These are phyloP conservation scores for Mionectes macconnelli DNA, from an alignment of 2,113 vertebrate species.

Conservation along the genomic window DNA sequence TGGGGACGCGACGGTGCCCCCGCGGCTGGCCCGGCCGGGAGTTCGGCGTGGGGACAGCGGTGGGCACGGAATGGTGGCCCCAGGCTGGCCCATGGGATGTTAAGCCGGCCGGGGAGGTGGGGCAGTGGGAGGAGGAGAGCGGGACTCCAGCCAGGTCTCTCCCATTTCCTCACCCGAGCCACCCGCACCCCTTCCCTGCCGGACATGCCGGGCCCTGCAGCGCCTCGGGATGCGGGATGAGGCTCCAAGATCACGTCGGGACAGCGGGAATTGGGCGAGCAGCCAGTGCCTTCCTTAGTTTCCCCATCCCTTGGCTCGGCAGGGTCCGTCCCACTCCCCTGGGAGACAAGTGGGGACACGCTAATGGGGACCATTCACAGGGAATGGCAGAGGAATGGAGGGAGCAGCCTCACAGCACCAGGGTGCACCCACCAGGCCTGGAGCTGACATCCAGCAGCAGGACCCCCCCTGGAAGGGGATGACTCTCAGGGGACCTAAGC, in stretches of 20 bases:
- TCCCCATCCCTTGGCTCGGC: not conserved
- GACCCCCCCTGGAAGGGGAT: too few relatives aligned
- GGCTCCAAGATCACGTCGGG: not conserved
- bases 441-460: not conserved
- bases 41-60: not conserved
- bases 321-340: not conserved
- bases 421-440: not conserved
- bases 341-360: not conserved
- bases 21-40: not conserved
- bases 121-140: not conserved
- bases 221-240: not conserved
- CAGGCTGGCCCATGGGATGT: rapidly evolving
- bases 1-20: not conserved
- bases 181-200: slow-evolving; percentile 49
- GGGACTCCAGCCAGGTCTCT: not conserved
- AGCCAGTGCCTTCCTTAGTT: not conserved
- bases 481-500: not conserved
- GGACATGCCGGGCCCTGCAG: not conserved
- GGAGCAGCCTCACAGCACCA: not conserved
- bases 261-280: not conserved
- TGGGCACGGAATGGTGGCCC: not conserved
- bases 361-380: rapidly evolving
- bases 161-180: slow-evolving; percentile 37
- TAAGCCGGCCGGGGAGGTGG: not conserved
- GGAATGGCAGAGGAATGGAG: not conserved